Conservation (phyloP, 2,113 vertebrate genomes). For the Peromyscus polionotus region DNA sequence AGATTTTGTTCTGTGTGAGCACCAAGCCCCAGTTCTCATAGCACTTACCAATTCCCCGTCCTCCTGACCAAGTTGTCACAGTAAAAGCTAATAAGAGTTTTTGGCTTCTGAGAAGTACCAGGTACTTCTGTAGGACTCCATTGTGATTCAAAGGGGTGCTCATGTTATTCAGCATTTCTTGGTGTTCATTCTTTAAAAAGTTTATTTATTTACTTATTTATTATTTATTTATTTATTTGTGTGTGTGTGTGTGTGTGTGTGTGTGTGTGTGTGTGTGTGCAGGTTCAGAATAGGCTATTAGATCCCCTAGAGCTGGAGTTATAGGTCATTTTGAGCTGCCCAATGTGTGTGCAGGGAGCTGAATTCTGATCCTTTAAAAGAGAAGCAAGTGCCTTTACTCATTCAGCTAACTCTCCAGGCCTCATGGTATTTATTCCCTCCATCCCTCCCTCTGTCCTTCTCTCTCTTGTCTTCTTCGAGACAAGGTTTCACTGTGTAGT, state of each 20-base stretch:
- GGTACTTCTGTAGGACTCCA: background rate
- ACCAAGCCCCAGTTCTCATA: background rate
- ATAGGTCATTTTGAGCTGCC: background rate
- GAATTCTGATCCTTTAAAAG: background rate
- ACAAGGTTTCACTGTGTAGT: background rate
- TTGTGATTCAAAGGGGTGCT: background rate
- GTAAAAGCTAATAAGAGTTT: background rate
- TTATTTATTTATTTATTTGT: background rate
- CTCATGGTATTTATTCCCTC: background rate
- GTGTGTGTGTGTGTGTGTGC: background rate
- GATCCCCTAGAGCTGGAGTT: background rate
- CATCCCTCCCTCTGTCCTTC: fast-evolving
- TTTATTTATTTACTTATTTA: background rate
- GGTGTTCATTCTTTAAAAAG: background rate
- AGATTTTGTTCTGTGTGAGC: background rate
- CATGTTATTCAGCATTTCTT: background rate
- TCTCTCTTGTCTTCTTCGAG: background rate
- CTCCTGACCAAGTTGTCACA: background rate
- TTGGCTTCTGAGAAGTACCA: background rate
- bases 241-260: background rate
- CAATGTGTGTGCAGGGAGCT: background rate
- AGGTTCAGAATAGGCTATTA: background rate
- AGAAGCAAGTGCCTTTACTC: background rate
- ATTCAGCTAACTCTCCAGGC: background rate
- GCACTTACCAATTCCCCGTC: background rate